Evolutionary conservation across 2,797 vertebrate species (phyloP), one percentile per base, ranked within the genome.

Genomic region (Champsocephalus esox): DNA sequence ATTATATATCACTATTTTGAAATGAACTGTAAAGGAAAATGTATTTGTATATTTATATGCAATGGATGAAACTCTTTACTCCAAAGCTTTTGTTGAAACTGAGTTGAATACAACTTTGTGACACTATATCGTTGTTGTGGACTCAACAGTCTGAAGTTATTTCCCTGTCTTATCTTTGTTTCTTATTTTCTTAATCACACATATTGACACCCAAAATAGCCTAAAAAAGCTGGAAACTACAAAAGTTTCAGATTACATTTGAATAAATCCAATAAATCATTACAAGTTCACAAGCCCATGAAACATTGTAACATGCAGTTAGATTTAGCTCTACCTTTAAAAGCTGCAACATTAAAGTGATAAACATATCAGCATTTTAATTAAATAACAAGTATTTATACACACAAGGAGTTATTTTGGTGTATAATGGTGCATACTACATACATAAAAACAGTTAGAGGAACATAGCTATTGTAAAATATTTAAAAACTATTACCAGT

Each of bases 81-180:
- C 69, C 76, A 86, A 81, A 82, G 59, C 65, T 51, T 87, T 82
- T 82, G 69, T 81, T 83, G 77, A 92, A 89, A 86, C 78, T 67
- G 84, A 91, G 86, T 92, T 92, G 81, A 95, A 93, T 93, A 94
- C 94, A 94, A 84, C 6, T 62, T 73, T 85, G 70, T 82, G 69
- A 91, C 71, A 81, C 66, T 82, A 52, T 70, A 58, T 66, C 17
- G 10, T 50, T 16, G 55, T 49, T 80, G 72, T 54, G 56, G 34
- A 32, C 73, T 61, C 3, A 60, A 51, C 61, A 45, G 49, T 68
- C 67, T 60, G 3, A 66, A 46, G 28, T 60, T 14, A 48, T n/a
- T 14, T 41, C 19, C 9, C 9, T 54, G n/a, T 69, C 12, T 49
- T 45, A 2, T 3, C 3, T 46, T 64, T 73, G n/a, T 69, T 54